phyloP scores from a whole-genome alignment of 2,888 invertebrate species.

The Limenitis camilla region DNA sequence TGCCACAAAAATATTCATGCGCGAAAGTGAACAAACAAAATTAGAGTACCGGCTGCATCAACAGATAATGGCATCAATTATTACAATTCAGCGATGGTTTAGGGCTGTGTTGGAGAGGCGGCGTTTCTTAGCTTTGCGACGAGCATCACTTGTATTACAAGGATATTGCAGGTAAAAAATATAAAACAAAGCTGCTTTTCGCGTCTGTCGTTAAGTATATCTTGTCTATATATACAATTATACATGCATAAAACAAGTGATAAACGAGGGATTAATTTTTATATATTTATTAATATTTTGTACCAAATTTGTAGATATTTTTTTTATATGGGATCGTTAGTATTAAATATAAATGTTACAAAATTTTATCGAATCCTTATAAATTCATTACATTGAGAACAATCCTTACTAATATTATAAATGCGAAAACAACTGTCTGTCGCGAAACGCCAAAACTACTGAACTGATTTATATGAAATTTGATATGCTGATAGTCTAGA shows the following conservation, averaged over 20 bases:
- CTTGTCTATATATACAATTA: no score
- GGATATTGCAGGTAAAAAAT: conserved; percentile 56
- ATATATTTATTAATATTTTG: background rate
- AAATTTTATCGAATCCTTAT: no score
- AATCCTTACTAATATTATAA: no score
- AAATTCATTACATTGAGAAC: no score
- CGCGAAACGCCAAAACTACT: no score
- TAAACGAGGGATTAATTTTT: background rate
- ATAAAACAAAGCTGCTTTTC: background rate
- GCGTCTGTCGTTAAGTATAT: no score
- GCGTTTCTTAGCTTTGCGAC: conserved; percentile 82
- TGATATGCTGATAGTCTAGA: no score
- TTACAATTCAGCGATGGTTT: conserved; percentile 94
- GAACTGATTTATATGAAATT: no score
- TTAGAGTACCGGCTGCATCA: conserved; percentile 94
- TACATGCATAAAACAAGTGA: background rate
- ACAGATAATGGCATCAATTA: conserved; percentile 94
- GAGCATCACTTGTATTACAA: conserved; percentile 85
- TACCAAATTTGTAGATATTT: background rate
- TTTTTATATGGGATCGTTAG: no score
- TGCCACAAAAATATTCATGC: conserved; percentile 91
- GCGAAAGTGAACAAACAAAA: conserved; percentile 94
- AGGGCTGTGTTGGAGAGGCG: conserved; percentile 85
- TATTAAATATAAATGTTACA: no score
- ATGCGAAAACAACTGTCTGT: no score